Evolutionary conservation across 2,113 vertebrate genomes (phyloP).

Genomic region (Cottus gobio): DNA sequence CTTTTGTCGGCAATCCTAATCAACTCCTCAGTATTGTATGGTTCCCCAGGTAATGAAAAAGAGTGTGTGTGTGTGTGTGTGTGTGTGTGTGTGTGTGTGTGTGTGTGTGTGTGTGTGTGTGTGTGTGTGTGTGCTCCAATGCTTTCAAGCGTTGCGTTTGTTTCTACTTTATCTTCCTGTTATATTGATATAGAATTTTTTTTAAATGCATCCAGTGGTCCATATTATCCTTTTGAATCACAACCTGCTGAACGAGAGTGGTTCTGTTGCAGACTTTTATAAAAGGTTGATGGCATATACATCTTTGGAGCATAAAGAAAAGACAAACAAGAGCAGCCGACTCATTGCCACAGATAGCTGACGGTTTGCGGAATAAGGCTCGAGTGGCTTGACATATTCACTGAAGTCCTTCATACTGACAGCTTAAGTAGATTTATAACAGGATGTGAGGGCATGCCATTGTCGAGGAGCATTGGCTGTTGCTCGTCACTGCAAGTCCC

Average conservation of each 20-base stretch:
- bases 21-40: slow-evolving; percentile 60
- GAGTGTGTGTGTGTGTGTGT: slow-evolving; percentile 10
- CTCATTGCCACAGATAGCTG: slow-evolving; percentile 13
- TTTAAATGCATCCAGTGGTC: slow-evolving; percentile 2
- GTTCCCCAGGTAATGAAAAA: slow-evolving; percentile 62
- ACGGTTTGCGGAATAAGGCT: slow-evolving; percentile 28
- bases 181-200: slow-evolving; percentile 13
- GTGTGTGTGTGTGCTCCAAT: slow-evolving; percentile 14
- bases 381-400: slow-evolving; percentile 41
- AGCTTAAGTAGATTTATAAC: slow-evolving; percentile 65
- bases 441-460: slow-evolving; percentile 50
- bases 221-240: slow-evolving; percentile 20
- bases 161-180: slow-evolving; percentile 14
- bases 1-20: slow-evolving; percentile 73
- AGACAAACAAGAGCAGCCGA: neutral
- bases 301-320: slow-evolving; percentile 9
- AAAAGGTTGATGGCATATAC: neutral
- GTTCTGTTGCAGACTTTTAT: neutral
- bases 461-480: slow-evolving; percentile 46
- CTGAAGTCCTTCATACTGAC: slow-evolving; percentile 53
- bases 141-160: slow-evolving; percentile 13
- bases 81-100: slow-evolving; percentile 2
- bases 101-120: neutral
- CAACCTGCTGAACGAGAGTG: neutral
- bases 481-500: slow-evolving; percentile 17